Conservation (phyloP, 2,113 vertebrate genomes). For the Clarias gariepinus region DNA sequence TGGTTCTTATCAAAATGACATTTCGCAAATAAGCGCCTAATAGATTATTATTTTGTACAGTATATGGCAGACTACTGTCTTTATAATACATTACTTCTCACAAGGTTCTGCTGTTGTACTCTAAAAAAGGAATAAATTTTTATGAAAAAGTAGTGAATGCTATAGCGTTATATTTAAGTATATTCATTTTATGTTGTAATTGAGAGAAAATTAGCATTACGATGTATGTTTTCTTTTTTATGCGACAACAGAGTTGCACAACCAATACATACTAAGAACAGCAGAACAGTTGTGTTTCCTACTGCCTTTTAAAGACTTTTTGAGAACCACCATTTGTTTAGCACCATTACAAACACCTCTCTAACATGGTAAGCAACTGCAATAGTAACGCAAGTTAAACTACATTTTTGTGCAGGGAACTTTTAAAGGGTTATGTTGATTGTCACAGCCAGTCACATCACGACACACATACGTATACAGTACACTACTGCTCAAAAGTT, state of each 20-base stretch:
- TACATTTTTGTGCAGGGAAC: neutral
- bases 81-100: neutral
- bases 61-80: neutral
- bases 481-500: too few species aligned
- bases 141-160: too few species aligned
- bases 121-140: neutral
- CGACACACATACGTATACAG: too few species aligned
- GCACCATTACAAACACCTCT: neutral
- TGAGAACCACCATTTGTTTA: neutral
- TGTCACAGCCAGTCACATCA: neutral
- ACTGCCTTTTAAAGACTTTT: neutral
- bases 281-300: neutral
- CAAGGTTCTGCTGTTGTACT: neutral
- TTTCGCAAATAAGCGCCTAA: neutral
- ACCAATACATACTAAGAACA: neutral
- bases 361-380: neutral
- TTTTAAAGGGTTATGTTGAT: neutral
- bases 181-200: neutral
- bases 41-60: neutral
- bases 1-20: neutral
- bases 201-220: neutral
- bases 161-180: too few species aligned
- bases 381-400: neutral
- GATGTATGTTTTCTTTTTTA: neutral
- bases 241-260: neutral